phyloP scores from a whole-genome alignment of 2,888 invertebrate genomes.

The Dynastes tityus region DNA sequence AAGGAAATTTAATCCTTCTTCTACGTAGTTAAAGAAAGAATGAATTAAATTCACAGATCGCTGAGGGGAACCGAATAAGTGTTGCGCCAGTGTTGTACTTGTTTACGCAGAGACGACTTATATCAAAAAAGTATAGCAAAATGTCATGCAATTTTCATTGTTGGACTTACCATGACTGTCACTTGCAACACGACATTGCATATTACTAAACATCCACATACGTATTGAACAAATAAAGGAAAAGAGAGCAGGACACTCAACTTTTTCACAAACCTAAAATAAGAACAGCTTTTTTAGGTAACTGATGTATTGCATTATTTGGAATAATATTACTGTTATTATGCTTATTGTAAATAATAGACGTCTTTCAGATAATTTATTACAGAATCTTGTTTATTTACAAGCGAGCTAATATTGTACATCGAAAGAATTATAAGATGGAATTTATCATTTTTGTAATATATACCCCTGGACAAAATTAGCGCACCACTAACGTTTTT shows the following conservation, averaged over 20 bases:
- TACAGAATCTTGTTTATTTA: background rate
- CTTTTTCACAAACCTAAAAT: background rate
- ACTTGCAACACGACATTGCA: slow-evolving; percentile 11
- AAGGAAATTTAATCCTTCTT: background rate
- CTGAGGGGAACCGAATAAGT: background rate
- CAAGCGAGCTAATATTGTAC: background rate
- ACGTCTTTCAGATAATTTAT: background rate
- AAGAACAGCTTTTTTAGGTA: background rate
- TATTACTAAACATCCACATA: slow-evolving; percentile 17
- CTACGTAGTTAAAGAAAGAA: too few relatives aligned
- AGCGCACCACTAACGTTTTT: too few relatives aligned
- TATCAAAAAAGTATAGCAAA: background rate
- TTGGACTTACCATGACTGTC: slow-evolving; percentile 10
- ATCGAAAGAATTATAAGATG: background rate
- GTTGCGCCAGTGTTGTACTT: background rate
- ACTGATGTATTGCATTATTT: background rate
- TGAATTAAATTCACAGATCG: background rate
- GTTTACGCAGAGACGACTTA: background rate
- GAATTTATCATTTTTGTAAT: background rate
- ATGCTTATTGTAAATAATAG: background rate
- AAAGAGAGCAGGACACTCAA: background rate
- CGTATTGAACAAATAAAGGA: slow-evolving; percentile 14
- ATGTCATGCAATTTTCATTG: background rate
- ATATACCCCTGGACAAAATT: background rate
- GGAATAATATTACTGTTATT: background rate